Evolutionary conservation across 2,113 vertebrate species (phyloP).

Genomic region (Ursus arctos): DNA sequence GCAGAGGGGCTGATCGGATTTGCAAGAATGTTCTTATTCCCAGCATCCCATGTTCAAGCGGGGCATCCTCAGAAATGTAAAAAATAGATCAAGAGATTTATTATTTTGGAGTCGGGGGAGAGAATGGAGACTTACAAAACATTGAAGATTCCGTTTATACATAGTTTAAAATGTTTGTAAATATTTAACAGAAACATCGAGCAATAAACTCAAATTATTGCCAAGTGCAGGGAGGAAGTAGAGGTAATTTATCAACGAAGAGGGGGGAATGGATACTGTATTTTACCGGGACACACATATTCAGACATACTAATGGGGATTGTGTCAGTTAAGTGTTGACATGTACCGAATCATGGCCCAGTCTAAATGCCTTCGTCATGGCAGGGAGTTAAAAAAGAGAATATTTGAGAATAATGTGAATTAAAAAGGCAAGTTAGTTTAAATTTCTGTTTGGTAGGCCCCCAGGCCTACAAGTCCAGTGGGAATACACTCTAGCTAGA

Average conservation of each 20-base stretch:
- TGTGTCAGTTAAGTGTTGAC: conserved; percentile 81
- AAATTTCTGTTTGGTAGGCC: conserved; percentile 93
- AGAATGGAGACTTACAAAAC: conserved; percentile 13
- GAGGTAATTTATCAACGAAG: conserved; percentile 18
- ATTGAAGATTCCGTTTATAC: conserved; percentile 56
- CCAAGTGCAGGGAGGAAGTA: conserved; percentile 49
- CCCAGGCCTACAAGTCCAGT: conserved; percentile 91
- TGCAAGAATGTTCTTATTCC: background rate
- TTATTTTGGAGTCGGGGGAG: conserved; percentile 55
- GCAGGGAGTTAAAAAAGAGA: conserved; percentile 85
- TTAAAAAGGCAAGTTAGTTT: conserved; percentile 92
- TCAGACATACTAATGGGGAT: conserved; percentile 78
- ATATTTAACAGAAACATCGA: conserved; percentile 77
- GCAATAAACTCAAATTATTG: conserved; percentile 77
- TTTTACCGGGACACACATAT: conserved; percentile 62
- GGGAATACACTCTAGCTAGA: conserved; percentile 92
- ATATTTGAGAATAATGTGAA: conserved; percentile 90
- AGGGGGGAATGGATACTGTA: conserved; percentile 41
- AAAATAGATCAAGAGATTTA: conserved; percentile 72
- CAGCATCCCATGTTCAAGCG: background rate
- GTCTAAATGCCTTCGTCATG: conserved; percentile 86
- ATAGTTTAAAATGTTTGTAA: conserved; percentile 74
- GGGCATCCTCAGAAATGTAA: conserved; percentile 56
- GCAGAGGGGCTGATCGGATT: conserved; percentile 27
- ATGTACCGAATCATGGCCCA: conserved; percentile 75